These are phyloP conservation scores for Myiagra hebetior DNA, from an alignment of 2,113 vertebrate species.

Conservation along the genomic window DNA sequence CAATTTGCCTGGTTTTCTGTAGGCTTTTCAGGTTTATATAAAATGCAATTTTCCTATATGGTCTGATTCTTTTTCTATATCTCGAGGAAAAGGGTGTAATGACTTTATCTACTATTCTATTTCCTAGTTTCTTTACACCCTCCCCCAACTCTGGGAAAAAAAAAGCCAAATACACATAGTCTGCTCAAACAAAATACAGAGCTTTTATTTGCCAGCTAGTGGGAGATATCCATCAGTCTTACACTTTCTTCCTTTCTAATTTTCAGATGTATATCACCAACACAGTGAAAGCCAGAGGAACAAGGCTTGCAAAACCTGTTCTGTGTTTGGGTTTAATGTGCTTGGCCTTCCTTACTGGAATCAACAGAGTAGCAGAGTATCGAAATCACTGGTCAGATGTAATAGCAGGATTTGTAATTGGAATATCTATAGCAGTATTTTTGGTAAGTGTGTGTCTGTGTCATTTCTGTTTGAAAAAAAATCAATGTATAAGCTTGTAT, in stretches of 20 bases:
- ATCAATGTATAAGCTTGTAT: not conserved
- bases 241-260: conserved; percentile 23
- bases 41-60: not conserved
- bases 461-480: not conserved
- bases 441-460: conserved; percentile 80
- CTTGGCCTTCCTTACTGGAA: conserved; percentile 93
- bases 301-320: conserved; percentile 92
- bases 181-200: not conserved
- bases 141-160: not conserved
- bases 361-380: conserved; percentile 97
- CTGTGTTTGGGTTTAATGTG: conserved; percentile 91
- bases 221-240: not conserved
- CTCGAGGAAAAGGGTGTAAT: not conserved
- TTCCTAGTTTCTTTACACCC: not conserved
- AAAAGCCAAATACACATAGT: not conserved
- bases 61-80: not conserved
- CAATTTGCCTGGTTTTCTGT: not conserved
- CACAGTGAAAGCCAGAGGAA: conserved; percentile 92
- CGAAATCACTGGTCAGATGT: conserved; percentile 98
- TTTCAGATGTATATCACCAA: conserved; percentile 96
- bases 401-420: conserved; percentile 94
- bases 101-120: not conserved
- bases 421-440: conserved; percentile 91
- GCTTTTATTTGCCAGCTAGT: not conserved
- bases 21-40: not conserved